Evolutionary conservation across 2,797 vertebrate genomes (phyloP), one percentile per base, ranked within the genome.

Genomic region (Microchirus variegatus): DNA sequence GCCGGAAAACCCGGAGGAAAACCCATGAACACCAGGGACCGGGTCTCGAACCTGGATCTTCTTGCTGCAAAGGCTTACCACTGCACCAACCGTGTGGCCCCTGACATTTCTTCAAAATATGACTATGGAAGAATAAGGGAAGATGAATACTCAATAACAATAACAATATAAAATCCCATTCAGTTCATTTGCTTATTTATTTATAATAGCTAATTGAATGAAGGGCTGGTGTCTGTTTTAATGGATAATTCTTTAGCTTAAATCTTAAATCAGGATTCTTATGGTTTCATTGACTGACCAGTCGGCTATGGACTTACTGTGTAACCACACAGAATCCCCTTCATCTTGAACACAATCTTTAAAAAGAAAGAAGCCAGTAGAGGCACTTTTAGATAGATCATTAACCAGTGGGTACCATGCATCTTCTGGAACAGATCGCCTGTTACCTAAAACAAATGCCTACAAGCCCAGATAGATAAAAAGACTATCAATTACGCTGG

Each of bases 311-410:
- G 38, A 55, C 13, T 18, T 17, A 37, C 16, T 5, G 22, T 52
- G 59, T 3, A 35, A 47, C 44, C 16, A 16, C 47, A 60, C 18
- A 57, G 0, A 67, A 64, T 67, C 8, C 0, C 10, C 10, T 67
- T 63, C 55, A 48, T 26, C 22, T 31, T 54, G 54, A 45, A 67
- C 58, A 26, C 51, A 10, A 59, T 73, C n/a, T n/a, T 55, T 19
- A 1, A 53, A 72, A 78, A 53, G 70, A 78, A 31, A 31, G 31
- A 31, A 6, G 31, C 31, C 31, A 31, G 7, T 49, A 47, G 60
- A 78, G 59, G 78, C 73, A 82, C 80, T 69, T 72, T 81, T 68
- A 78, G 70, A 88, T 78, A 77, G 51, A 82, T 85, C 71, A 78
- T 87, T 86, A 87, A 83, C 63, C 68, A 68, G 63, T 65, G 40